A percentile compares a stretch with the other conserved stretches of the same genome.
phyloP scores from a whole-genome alignment of 2,797 vertebrate genomes.

The Picus viridis region DNA sequence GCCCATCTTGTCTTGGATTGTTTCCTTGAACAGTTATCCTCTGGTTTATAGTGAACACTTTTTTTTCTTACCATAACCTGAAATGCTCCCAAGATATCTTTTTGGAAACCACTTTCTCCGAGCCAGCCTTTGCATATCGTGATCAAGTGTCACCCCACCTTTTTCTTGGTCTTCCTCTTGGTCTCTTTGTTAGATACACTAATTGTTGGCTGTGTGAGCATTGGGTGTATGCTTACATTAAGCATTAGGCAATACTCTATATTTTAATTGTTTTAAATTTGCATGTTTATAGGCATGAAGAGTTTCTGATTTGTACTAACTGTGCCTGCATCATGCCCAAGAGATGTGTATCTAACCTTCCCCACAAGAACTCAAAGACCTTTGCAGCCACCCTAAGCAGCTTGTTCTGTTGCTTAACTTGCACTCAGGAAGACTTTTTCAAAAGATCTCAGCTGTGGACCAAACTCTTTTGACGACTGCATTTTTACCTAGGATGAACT shows the following conservation, averaged over 20 bases:
- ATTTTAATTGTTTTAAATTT: conserved; percentile 56
- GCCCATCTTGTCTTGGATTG: background rate
- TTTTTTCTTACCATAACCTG: background rate
- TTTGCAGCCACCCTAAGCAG: background rate
- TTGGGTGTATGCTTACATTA: background rate
- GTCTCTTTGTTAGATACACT: conserved; percentile 16
- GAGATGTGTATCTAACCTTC: background rate
- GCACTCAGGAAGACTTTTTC: background rate
- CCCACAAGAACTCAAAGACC: conserved; percentile 12
- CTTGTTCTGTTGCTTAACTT: background rate
- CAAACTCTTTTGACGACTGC: background rate
- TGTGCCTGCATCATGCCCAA: background rate
- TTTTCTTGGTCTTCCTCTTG: conserved; percentile 9
- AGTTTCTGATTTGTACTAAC: conserved; percentile 31
- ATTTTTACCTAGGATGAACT: background rate
- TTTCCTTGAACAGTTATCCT: background rate
- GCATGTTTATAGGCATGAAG: conserved; percentile 26
- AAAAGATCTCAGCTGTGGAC: background rate
- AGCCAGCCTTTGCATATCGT: background rate
- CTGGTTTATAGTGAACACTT: background rate
- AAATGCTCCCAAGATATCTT: background rate
- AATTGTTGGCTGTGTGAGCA: background rate
- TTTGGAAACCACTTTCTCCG: background rate
- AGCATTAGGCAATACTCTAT: background rate
- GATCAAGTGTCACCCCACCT: background rate